Conservation (phyloP, 2,113 vertebrate species). For the Microtus montanus region DNA sequence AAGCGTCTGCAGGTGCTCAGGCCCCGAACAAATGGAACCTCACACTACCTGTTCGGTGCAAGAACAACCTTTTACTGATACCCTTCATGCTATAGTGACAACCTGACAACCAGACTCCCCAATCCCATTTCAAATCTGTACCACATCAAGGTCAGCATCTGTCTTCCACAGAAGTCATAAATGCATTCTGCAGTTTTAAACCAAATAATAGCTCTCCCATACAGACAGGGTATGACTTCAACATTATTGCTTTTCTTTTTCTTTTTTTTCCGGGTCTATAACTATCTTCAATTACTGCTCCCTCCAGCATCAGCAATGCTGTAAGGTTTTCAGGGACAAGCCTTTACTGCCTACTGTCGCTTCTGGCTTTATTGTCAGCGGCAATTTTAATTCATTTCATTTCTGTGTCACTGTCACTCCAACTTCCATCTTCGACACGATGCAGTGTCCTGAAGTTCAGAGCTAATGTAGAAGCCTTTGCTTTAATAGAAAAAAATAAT, state of each 20-base stretch:
- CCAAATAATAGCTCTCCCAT: conserved; percentile 66
- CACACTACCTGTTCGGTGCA: not conserved
- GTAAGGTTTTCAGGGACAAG: conserved; percentile 75
- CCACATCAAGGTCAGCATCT: conserved; percentile 56
- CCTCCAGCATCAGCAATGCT: conserved; percentile 71
- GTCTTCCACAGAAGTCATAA: conserved; percentile 69
- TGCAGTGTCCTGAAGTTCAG: conserved; percentile 65
- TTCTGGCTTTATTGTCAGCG: conserved; percentile 76
- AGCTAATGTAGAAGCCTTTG: conserved; percentile 70
- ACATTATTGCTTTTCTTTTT: conserved; percentile 65
- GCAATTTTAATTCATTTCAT: conserved; percentile 82
- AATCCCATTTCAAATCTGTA: conserved; percentile 69
- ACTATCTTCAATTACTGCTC: conserved; percentile 77
- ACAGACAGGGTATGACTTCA: conserved; percentile 72
- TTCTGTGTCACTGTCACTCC: conserved; percentile 69
- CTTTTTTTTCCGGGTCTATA: conserved; percentile 53
- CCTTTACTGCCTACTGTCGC: conserved; percentile 66
- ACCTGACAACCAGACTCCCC: conserved; percentile 30
- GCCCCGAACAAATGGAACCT: not conserved
- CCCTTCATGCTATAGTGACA: not conserved
- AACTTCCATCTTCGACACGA: conserved; percentile 59
- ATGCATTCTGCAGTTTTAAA: conserved; percentile 74
- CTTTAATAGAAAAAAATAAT: conserved; percentile 76
- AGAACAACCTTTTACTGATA: not conserved
- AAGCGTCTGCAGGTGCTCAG: not conserved